Evolutionary conservation across 2,113 vertebrate species (phyloP), one percentile per base, ranked within the genome.

Genomic region (Ahaetulla prasina): DNA sequence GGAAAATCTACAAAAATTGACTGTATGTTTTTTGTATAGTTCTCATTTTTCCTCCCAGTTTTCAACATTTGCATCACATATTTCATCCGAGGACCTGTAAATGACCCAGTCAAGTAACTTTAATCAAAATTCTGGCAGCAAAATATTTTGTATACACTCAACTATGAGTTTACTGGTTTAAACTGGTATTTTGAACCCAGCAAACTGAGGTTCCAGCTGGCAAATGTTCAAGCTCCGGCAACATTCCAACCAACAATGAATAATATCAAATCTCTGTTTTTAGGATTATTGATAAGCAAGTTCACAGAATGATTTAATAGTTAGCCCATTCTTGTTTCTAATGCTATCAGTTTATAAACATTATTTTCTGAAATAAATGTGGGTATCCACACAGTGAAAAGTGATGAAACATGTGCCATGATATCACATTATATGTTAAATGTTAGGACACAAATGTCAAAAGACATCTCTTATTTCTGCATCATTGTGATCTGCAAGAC

Each of bases 1-100:
- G 91, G 96, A 97, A 89, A 98, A 94, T 93, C 98, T 99, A 57
- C 98, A 96, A 47, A 98, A 98, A 90, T 96, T 99, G 57, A 94
- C 97, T 47, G 98, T 98, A 98, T 53, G 97, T 97, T 91, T 95
- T n/a, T 95, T 94, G 86, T 11, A 23, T 84, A 35, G 84, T 92
- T 90, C 0, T 91, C 57, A 49, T 74, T 23, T 86, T 43, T 25
- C n/a, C 89, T 91, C 0, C 91, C 63, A 45, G 52, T 23, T 86
- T 43, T 25, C n/a, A 74, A 12, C 52, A 27, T 54, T 92, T 74
- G 4, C 22, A 43, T 85, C 8, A n/a, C 35, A 18, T 54, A 20
- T 68, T 68, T 49, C 23, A 91, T 30, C 11, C n/a, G 4, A 68
- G 12, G 30, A n/a, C 63, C 63, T 68, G 60, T 30, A 68, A 35